Conservation (phyloP, 2,797 vertebrate genomes). For the Poecilia wingei region DNA sequence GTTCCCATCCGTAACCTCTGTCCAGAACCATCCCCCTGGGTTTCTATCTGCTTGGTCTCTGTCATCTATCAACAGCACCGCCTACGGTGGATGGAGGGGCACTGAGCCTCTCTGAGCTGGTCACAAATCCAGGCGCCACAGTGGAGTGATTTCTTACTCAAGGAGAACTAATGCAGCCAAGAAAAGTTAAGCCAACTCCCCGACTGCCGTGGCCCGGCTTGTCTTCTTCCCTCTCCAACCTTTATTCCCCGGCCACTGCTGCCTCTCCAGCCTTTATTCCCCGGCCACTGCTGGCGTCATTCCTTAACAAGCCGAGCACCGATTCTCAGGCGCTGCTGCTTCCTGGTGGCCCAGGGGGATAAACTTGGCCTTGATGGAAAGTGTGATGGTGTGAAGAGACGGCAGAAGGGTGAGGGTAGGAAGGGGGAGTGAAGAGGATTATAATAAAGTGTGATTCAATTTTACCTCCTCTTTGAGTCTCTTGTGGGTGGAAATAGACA, state of each 20-base stretch:
- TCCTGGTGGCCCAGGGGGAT: constrained; percentile 15
- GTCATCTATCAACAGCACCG: constrained; percentile 28
- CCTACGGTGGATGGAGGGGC: background rate
- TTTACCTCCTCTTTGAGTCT: background rate
- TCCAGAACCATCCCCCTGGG: constrained; percentile 35
- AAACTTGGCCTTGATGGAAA: constrained; percentile 16
- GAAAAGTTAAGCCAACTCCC: constrained; percentile 32
- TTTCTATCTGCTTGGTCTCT: constrained; percentile 30
- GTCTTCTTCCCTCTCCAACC: constrained; percentile 27
- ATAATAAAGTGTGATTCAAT: constrained; percentile 31
- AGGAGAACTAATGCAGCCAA: constrained; percentile 33
- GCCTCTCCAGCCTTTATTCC: constrained; percentile 51
- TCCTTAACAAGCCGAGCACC: constrained; percentile 46
- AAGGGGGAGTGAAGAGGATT: background rate
- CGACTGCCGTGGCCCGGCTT: constrained; percentile 14
- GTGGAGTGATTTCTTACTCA: constrained; percentile 51
- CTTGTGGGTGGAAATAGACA: constrained; percentile 5
- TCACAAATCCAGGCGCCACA: constrained; percentile 30
- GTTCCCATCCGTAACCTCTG: constrained; percentile 34
- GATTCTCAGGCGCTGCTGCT: constrained; percentile 9
- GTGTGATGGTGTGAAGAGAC: background rate
- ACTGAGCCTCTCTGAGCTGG: constrained; percentile 35
- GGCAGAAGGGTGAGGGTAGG: background rate
- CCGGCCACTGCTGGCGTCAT: constrained; percentile 51
- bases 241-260: constrained; percentile 57